Evolutionary conservation across 2,888 invertebrate species (phyloP).

Genomic region (Plebejus anna): DNA sequence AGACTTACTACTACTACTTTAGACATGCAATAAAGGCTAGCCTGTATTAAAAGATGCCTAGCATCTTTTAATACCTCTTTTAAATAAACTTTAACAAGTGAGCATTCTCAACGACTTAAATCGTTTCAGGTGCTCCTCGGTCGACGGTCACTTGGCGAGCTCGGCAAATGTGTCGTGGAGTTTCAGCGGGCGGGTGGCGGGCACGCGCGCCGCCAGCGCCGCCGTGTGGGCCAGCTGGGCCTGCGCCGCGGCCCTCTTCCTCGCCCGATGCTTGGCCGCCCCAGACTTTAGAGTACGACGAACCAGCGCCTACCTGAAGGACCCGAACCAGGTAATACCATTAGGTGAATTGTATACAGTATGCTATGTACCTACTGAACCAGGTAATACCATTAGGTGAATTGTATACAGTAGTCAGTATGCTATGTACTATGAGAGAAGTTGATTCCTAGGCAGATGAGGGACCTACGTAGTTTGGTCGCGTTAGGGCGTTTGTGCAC

Average conservation of each 20-base stretch:
- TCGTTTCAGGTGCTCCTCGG: conserved; percentile 58
- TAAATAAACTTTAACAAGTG: not conserved
- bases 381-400: conserved; percentile 43
- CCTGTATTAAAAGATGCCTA: too few relatives aligned
- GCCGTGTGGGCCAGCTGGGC: conserved; percentile 66
- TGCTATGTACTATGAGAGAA: too few relatives aligned
- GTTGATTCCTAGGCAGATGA: too few relatives aligned
- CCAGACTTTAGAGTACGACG: conserved; percentile 61
- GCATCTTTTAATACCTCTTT: too few relatives aligned
- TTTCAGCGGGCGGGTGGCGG: conserved; percentile 52
- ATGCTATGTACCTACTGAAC: conserved; percentile 33
- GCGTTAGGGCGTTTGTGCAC: too few relatives aligned
- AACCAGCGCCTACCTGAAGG: conserved; percentile 55
- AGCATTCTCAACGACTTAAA: not conserved
- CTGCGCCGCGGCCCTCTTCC: conserved; percentile 57
- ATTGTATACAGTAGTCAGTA: too few relatives aligned
- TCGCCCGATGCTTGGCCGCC: conserved; percentile 64
- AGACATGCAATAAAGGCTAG: too few relatives aligned
- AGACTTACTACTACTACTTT: too few relatives aligned
- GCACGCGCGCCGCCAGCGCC: conserved; percentile 60
- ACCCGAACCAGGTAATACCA: conserved; percentile 55
- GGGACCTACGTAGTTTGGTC: too few relatives aligned
- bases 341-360: not conserved
- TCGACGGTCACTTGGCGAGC: conserved; percentile 51
- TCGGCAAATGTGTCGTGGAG: conserved; percentile 54